Evolutionary conservation across 2,797 vertebrate species (phyloP), one percentile per base, ranked within the genome.

Genomic region (Siniperca scherzeri): DNA sequence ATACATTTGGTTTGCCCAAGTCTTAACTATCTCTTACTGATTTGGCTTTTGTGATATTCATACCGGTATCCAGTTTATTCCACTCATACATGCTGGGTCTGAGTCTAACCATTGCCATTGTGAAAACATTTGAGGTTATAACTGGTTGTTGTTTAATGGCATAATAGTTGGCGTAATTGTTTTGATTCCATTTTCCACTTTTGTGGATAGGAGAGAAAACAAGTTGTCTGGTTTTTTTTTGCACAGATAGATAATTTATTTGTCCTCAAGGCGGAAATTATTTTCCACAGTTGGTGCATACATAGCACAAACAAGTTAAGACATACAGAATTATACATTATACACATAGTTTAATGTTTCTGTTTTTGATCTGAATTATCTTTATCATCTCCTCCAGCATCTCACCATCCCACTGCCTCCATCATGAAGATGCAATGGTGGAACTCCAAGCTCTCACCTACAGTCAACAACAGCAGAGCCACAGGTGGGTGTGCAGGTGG

Each of bases 381-480:
- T 30, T 55, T 38, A 21, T 77, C 2, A 3, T 74, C 16, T 53
- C 59, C 36, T 52, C 40, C 81, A 99, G 98, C 16, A 30, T 98
- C 81, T 92, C 97, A 5, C 83, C 97, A 1, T 99, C 98, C 59
- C 95, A 96, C 83, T 99, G 98, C 91, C 95, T 99, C 85, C 86
- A 95, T 62, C 98, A 99, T 70, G 97, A 97, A 67, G 95, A 95
- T 0, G 95, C 88, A 0, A 7, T 95, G 74, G 97, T 99, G 74
- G 98, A 99, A n/a, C 96, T 99, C 61, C 98, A 99, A 70, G 94
- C 95, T 9, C 90, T 99, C 76, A 62, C 89, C 48, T 90, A 76
- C 82, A 94, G 50, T 57, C 91, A 94, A 1, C 82, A 89, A 42
- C 85, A 88, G 27, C 90, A 94, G 75, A 85, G 88, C 57, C 89